Evolutionary conservation across 2,113 vertebrate genomes (phyloP), one percentile per base, ranked within the genome.

Genomic region (Antennarius striatus): DNA sequence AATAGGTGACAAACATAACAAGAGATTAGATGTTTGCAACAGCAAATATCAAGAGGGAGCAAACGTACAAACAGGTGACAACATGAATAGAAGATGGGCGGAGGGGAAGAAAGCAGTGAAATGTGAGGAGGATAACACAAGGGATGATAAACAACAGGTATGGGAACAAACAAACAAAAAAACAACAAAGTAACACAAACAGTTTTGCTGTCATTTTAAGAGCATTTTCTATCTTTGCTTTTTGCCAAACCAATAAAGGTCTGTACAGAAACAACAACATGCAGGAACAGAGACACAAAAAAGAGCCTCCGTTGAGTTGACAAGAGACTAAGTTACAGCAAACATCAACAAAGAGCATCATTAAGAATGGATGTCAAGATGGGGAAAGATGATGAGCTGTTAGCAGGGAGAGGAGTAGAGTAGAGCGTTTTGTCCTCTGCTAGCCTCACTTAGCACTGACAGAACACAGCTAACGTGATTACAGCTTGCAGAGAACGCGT

Each of bases 21-120:
- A 48, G 48, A 70, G 79, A 81, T 82, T 73, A 80, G 62, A 28
- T 60, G 50, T 48, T 53, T 69, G 68, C 79, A 64, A 63, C 60
- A 79, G 61, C 22, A 65, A 84, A 79, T 67, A 66, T 66, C 60
- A 48, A 49, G 58, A 81, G 66, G 63, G 47, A 65, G 29, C 0
- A 10, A 63, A 46, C 3, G 32, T 7, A 36, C 57, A 73, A 29
- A 53, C 40, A 12, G 43, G 62, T 29, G 63, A 81, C 0, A 17
- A 77, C 67, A 75, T 59, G 64, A 72, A 72, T n/a, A 59, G 63
- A 75, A 68, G 46, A 61, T 0, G 17, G 13, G 36, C 4, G 13
- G 10, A 63, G 48, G 5, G 39, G 50, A 22, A 30, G 17, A 52
- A 62, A 54, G 7, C 13, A 3, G 22, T 39, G 30, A 1, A 68